Evolutionary conservation across 1,140 invertebrate genomes (phyloP), one percentile per base, ranked within the genome.

Genomic region (Drosophila prosaltans): DNA sequence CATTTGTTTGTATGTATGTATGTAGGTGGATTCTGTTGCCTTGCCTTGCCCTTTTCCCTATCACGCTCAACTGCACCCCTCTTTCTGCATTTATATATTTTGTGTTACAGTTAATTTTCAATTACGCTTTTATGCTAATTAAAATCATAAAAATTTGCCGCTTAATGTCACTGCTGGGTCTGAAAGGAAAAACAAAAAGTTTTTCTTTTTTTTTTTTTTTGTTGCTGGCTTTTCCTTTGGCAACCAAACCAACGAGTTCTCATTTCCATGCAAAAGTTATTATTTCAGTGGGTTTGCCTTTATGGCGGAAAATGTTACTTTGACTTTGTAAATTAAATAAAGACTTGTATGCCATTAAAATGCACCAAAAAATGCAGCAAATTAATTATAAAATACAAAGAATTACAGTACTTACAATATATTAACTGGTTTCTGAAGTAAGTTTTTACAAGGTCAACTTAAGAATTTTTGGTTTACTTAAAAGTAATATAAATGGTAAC

Each of bases 101-200:
- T 80, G 16, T 78, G 72, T 88, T 86, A 77, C 83, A 88, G 76
- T 88, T 83, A 82, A 88, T 88, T 88, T 88, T 88, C 76, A 88
- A 86, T 86, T 88, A 88, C 72, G 80, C 83, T 86, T 86, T 86
- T 83, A 86, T 88, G 83, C 83, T 86, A 86, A 86, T 86, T 86
- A 86, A 88, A 86, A 88, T 72, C 76, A 73, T 69, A 74, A 77
- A 86, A 86, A 69, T 69, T 65, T 69, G 66, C 76, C 62, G 80
- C 74, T 79, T 84, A 73, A 69, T 73, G 79, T 77, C 69, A 67
- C 74, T 72, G 81, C 61, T 54, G 59, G 21, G 54, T 65, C 71
- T 78, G 68, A 65, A 36, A 67, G 67, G 65, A 62, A 45, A 71
- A 39, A 45, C 39, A 65, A 78, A 78, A 78, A 72, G 51, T 78